These are phyloP conservation scores for Anthonomus grandis DNA, from an alignment of 1,140 invertebrate genomes.

Conservation along the genomic window DNA sequence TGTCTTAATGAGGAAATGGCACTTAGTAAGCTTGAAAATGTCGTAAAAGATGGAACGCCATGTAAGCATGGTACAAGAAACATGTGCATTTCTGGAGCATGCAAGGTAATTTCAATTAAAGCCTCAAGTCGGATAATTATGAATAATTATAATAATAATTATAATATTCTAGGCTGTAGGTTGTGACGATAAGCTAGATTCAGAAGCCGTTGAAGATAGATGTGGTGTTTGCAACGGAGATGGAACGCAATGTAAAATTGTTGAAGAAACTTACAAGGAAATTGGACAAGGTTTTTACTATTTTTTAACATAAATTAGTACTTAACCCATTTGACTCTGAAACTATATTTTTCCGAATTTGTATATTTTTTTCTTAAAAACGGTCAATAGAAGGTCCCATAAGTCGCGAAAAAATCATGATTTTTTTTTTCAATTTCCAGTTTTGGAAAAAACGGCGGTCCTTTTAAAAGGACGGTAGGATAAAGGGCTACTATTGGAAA, in stretches of 20 bases:
- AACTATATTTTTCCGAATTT: background rate
- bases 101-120: constrained; percentile 52
- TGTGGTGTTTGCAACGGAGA: constrained; percentile 71
- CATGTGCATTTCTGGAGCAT: constrained; percentile 57
- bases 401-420: too few relatives aligned
- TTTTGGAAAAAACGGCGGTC: too few relatives aligned
- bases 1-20: constrained; percentile 54
- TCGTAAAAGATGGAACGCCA: constrained; percentile 56
- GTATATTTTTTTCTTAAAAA: background rate
- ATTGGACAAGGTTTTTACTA: constrained; percentile 33
- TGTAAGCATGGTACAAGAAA: constrained; percentile 58
- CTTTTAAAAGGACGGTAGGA: too few relatives aligned
- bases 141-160: too few relatives aligned
- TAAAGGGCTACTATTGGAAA: too few relatives aligned
- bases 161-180: constrained; percentile 65
- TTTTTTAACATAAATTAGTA: background rate
- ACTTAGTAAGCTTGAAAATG: constrained; percentile 46
- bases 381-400: too few relatives aligned
- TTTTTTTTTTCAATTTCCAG: too few relatives aligned
- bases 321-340: background rate
- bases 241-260: constrained; percentile 57
- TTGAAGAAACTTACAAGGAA: constrained; percentile 46
- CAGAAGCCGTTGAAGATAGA: constrained; percentile 61
- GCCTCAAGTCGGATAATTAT: too few relatives aligned
- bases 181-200: constrained; percentile 66